Base-by-base conservation (phyloP, 2,888 invertebrate genomes). In the Rhamnusium bicolor region DNA sequence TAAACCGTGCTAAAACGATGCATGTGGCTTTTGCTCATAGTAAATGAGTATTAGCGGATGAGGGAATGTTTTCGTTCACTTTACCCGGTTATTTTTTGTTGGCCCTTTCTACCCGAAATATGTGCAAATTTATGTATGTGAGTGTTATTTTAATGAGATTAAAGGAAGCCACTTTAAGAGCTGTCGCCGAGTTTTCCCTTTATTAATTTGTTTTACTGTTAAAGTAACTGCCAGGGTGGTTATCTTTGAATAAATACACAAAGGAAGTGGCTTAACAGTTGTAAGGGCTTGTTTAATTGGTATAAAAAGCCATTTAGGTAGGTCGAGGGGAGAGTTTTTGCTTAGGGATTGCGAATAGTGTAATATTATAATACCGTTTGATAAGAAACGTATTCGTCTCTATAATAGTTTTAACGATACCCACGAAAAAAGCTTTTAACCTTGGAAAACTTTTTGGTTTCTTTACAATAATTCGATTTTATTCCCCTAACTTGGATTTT, bases 61-160 rank as follows among this genome's bases (percentile, higher is more conserved):
- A 18, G 51, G 8, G 60, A 71, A 71, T 69, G 71, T 69, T 74
- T 71, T 74, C 69, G 60, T 69, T 74, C 68, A 71, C 69, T 71
- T 60, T 54, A 58, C 61, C 60, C 40, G 32, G 75, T 61, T 60
- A 51, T 32, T 61, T 58, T 69, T 69, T 69, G 47, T 24, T 24
- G 21, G 10, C 19, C 19, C 49, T 16, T 21, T 27, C 27, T 51
- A 8, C 32, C 71, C 54, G 73, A 72, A 78, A 76, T 76, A 71
- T 78, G 76, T 76, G 78, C 74, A 78, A 76, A 78, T 78, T 78
- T 78, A 78, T 78, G 76, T 75, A 72, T 58, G 74, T 71, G 69
- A 74, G 73, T 78, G 74, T 78, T 73, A 67, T 74, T 76, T 71
- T 76, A 73, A 72, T 69, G 73, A 73, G 76, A 78, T 78, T 78